Evolutionary conservation across 2,113 vertebrate genomes (phyloP).

Genomic region (Himantopus leucocephalus): DNA sequence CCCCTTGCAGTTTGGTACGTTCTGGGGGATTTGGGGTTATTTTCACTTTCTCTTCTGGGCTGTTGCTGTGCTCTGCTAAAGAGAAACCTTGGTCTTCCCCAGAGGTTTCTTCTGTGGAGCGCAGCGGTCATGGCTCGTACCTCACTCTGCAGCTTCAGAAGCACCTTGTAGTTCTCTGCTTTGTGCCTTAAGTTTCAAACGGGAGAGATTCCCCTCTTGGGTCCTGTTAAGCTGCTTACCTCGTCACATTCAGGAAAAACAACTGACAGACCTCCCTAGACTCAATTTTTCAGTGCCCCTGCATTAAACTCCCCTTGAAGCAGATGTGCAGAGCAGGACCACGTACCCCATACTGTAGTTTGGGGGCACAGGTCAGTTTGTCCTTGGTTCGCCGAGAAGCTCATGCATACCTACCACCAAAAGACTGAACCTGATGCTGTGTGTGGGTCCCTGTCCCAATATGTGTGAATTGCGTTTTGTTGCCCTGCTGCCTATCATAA

Average conservation of each 20-base stretch:
- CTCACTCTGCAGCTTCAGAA: neutral
- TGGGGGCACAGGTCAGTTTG: neutral
- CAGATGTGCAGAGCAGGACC: accelerated
- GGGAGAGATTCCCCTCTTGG: neutral
- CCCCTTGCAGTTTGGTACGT: neutral
- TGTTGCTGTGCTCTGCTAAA: neutral
- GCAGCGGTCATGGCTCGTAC: accelerated
- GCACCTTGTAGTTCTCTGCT: neutral
- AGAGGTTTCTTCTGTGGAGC: neutral
- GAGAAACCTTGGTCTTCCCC: neutral
- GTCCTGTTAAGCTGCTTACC: neutral
- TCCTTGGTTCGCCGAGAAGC: neutral
- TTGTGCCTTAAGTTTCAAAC: neutral
- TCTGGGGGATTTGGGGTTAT: neutral
- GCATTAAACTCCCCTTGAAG: neutral
- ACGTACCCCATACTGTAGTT: neutral
- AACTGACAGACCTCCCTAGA: neutral
- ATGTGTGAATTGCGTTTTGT: neutral
- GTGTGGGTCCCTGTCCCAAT: neutral
- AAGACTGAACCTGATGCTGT: neutral
- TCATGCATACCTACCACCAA: neutral
- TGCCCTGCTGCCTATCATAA: neutral
- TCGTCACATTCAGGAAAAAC: neutral
- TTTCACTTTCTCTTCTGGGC: neutral
- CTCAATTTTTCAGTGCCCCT: neutral